phyloP scores from a whole-genome alignment of 2,113 vertebrate species.

The Pygoscelis adeliae region DNA sequence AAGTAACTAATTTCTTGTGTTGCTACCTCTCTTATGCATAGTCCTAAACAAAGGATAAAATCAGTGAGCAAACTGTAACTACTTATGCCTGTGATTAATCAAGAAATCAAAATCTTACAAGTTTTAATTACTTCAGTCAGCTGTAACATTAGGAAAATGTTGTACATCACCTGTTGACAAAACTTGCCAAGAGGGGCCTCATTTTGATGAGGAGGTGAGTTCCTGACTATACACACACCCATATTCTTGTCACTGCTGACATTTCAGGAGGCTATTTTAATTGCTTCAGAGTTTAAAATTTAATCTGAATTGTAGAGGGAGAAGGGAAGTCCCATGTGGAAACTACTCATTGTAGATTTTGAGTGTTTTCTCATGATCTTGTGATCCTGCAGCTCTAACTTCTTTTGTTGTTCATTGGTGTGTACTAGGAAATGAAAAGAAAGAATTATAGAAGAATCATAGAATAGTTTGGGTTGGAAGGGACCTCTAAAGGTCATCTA shows the following conservation, averaged over 20 bases:
- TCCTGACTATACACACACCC: rapidly evolving
- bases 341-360: background rate
- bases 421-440: background rate
- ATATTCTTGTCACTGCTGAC: background rate
- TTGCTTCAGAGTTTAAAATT: background rate
- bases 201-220: background rate
- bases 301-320: background rate
- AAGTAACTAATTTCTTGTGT: background rate
- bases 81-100: background rate
- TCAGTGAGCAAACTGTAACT: background rate
- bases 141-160: background rate
- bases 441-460: no score
- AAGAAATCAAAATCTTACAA: background rate
- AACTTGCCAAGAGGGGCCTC: background rate
- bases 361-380: background rate
- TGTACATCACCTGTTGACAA: background rate
- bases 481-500: no score
- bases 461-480: no score
- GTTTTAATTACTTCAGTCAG: background rate
- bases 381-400: background rate
- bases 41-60: background rate
- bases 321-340: background rate
- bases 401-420: background rate
- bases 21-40: background rate
- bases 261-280: background rate